phyloP scores from a whole-genome alignment of 2,113 vertebrate genomes.

The Lepisosteus osseus region DNA sequence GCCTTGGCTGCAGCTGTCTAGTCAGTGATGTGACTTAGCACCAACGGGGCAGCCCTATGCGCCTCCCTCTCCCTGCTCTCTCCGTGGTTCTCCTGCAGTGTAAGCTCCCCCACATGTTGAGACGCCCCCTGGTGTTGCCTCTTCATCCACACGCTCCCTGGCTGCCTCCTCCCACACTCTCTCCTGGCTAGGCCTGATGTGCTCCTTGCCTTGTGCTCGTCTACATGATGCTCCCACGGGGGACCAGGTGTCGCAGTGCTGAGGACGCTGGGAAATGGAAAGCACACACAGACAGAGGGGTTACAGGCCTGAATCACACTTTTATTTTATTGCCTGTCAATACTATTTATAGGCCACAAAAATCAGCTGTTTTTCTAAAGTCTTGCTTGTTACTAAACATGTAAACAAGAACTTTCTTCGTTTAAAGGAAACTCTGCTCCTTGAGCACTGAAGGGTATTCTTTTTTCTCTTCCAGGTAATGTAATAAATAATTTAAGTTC shows the following conservation, averaged over 20 bases:
- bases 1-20: constrained; percentile 52
- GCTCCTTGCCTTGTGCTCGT: constrained; percentile 32
- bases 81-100: constrained; percentile 25
- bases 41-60: constrained; percentile 6
- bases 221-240: constrained; percentile 41
- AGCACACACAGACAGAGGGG: constrained; percentile 70
- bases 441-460: too few relatives aligned
- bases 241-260: constrained; percentile 38
- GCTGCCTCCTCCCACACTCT: constrained; percentile 42
- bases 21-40: constrained; percentile 17
- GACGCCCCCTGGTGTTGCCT: constrained; percentile 16
- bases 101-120: constrained; percentile 26
- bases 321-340: too few relatives aligned
- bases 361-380: too few relatives aligned
- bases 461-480: too few relatives aligned
- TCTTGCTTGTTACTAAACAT: too few relatives aligned
- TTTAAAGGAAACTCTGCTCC: too few relatives aligned
- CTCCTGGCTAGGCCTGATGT: constrained; percentile 32
- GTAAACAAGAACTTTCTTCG: too few relatives aligned
- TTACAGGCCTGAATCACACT: constrained; percentile 48
- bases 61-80: constrained; percentile 37
- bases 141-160: constrained; percentile 11
- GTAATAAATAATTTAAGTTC: too few relatives aligned
- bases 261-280: constrained; percentile 54
- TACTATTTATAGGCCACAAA: too few relatives aligned